Evolutionary conservation across 64 coral and sea anemone species (phyloP), one percentile per base, ranked within the genome.

Genomic region (Acropora tenuis): DNA sequence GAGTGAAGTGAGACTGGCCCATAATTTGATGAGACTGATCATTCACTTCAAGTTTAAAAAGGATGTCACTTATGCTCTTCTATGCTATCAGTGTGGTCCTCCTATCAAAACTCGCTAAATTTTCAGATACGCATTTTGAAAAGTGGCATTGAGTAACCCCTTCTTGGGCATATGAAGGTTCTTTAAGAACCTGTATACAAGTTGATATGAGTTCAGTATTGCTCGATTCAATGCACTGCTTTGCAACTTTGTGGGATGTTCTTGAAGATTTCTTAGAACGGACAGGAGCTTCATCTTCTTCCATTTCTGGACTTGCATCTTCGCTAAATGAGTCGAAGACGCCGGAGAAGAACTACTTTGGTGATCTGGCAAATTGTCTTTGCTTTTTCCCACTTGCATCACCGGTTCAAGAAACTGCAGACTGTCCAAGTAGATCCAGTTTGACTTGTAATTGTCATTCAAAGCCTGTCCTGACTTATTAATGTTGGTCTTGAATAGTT

Each of bases 121-220:
- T 67, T 67, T 67, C 63, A 67, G 63, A 67, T 67, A 67, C 63
- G 17, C 17, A 67, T 15, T 67, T 67, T 67, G 63, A 67, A 67
- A 67, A 67, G 12, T 67, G 63, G 63, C 63, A 68, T 68, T 68
- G 63, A 68, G 63, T 68, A 68, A 68, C 63, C 63, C 63, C 63
- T 68, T 9, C 63, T 68, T 68, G 63, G 12, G 63, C 63, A 68
- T 68, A 16, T 13, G 12, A 68, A 68, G 8, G 7, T 11, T 68
- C 63, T 68, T 68, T 68, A 68, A 68, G 12, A 68, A 68, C 63
- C 63, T 13, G 12, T 68, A 17, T 68, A n/a, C 52, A n/a, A 68
- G 63, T 13, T 68, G 63, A 68, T 55, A 7, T 68, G 63, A 68
- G 63, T 68, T 68, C 63, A 17, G 63, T 17, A 11, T 68, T 68